These are phyloP conservation scores for Dastarcus helophoroides DNA, from an alignment of 2,888 invertebrate genomes.

Conservation along the genomic window DNA sequence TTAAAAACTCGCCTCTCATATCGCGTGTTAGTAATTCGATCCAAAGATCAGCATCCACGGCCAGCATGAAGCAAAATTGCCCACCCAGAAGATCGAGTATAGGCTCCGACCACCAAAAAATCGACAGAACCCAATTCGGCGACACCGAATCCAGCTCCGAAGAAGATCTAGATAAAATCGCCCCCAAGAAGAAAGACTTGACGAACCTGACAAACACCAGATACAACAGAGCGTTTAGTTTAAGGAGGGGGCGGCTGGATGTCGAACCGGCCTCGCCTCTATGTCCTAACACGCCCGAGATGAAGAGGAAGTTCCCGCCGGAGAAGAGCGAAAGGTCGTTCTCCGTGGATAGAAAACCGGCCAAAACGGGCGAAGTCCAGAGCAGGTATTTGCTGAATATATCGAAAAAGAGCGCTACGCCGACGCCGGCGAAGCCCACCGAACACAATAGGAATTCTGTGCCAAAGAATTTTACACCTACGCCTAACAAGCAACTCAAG, in stretches of 20 bases:
- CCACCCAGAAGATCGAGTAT: slow-evolving; percentile 23
- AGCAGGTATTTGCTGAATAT: slow-evolving; percentile 34
- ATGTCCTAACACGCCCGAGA: slow-evolving; percentile 47
- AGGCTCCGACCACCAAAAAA: slow-evolving; percentile 28
- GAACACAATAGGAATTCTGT: slow-evolving; percentile 19
- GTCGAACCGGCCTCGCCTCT: slow-evolving; percentile 38
- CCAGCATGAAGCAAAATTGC: slow-evolving; percentile 33
- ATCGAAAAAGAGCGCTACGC: slow-evolving; percentile 23
- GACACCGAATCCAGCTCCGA: slow-evolving; percentile 40
- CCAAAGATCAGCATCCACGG: slow-evolving; percentile 39
- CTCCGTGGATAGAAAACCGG: slow-evolving; percentile 34
- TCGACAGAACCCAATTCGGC: slow-evolving; percentile 32
- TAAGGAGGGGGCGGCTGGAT: slow-evolving; percentile 53
- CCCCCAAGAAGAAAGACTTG: slow-evolving; percentile 31
- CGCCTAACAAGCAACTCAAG: slow-evolving; percentile 29
- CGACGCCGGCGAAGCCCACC: slow-evolving; percentile 7
- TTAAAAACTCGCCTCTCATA: slow-evolving; percentile 12
- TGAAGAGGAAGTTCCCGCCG: slow-evolving; percentile 43
- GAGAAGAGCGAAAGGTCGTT: slow-evolving; percentile 30
- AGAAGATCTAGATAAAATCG: slow-evolving; percentile 38
- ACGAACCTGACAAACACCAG: slow-evolving; percentile 43
- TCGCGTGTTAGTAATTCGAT: slow-evolving; percentile 27
- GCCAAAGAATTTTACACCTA: slow-evolving; percentile 40
- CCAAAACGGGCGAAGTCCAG: slow-evolving; percentile 27
- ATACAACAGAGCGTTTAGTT: slow-evolving; percentile 62